Evolutionary conservation across 2,113 vertebrate species (phyloP).

Genomic region (Eclectus roratus): DNA sequence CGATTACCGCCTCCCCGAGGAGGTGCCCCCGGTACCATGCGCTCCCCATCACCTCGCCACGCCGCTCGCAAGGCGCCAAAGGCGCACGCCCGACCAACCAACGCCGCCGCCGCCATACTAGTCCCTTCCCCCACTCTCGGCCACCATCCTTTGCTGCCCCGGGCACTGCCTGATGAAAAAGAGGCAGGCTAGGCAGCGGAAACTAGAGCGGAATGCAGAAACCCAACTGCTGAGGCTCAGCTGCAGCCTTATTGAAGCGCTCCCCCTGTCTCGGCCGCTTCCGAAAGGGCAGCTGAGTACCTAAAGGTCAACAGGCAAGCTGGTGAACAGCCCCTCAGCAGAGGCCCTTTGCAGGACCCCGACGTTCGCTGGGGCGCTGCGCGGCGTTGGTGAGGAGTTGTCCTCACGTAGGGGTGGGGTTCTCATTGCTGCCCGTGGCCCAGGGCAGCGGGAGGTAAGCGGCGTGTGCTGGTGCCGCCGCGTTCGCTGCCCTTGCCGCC

Average conservation of each 20-base stretch:
- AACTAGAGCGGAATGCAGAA: accelerated
- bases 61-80: neutral
- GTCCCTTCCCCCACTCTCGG: accelerated
- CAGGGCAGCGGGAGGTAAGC: too few relatives aligned
- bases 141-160: neutral
- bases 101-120: neutral
- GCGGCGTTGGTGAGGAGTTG: accelerated
- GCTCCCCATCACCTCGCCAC: slow-evolving; percentile 6
- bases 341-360: neutral
- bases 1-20: neutral
- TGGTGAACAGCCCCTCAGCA: accelerated
- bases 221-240: accelerated
- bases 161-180: neutral
- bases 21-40: neutral
- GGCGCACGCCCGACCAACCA: neutral
- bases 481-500: accelerated
- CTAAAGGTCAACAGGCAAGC: neutral
- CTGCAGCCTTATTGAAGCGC: accelerated
- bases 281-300: accelerated
- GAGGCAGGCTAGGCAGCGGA: neutral
- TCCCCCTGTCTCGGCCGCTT: accelerated
- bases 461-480: accelerated
- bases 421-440: too few relatives aligned
- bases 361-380: accelerated
- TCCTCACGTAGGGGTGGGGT: neutral